Evolutionary conservation across 1,140 invertebrate species (phyloP).

Genomic region (Chlorops oryzae): DNA sequence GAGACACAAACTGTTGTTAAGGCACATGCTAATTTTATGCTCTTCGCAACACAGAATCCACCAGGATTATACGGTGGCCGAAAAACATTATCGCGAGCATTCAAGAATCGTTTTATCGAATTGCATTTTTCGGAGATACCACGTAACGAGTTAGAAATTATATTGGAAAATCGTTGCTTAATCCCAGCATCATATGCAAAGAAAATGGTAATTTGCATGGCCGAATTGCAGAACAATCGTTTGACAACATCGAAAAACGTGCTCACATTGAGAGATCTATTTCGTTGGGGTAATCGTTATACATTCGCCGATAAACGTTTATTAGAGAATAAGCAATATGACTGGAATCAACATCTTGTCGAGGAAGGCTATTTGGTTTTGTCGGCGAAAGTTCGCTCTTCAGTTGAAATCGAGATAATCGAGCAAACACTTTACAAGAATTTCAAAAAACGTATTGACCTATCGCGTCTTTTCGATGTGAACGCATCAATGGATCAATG

Average conservation of each 20-base stretch:
- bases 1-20: slow-evolving; percentile 90
- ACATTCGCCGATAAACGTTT: slow-evolving; percentile 58
- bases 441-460: slow-evolving; percentile 71
- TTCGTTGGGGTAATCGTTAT: slow-evolving; percentile 96
- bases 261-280: slow-evolving; percentile 92
- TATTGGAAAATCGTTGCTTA: slow-evolving; percentile 82
- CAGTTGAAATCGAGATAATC: slow-evolving; percentile 72
- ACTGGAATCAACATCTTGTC: slow-evolving; percentile 96
- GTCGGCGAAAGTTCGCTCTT: slow-evolving; percentile 84
- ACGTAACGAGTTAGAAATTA: slow-evolving; percentile 75
- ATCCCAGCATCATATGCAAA: slow-evolving; percentile 83
- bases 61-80: slow-evolving; percentile 94
- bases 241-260: slow-evolving; percentile 87
- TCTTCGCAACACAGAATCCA: slow-evolving; percentile 99
- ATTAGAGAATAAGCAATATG: slow-evolving; percentile 62
- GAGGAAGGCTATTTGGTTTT: slow-evolving; percentile 96
- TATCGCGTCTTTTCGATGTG: slow-evolving; percentile 71
- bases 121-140: slow-evolving; percentile 97
- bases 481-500: slow-evolving; percentile 53
- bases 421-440: slow-evolving; percentile 75
- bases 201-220: slow-evolving; percentile 90
- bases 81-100: slow-evolving; percentile 93
- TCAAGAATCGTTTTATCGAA: slow-evolving; percentile 96
- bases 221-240: slow-evolving; percentile 77
- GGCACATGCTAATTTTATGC: slow-evolving; percentile 90